These are phyloP conservation scores for Aix galericulata DNA, from an alignment of 2,113 vertebrate genomes.

Conservation along the genomic window DNA sequence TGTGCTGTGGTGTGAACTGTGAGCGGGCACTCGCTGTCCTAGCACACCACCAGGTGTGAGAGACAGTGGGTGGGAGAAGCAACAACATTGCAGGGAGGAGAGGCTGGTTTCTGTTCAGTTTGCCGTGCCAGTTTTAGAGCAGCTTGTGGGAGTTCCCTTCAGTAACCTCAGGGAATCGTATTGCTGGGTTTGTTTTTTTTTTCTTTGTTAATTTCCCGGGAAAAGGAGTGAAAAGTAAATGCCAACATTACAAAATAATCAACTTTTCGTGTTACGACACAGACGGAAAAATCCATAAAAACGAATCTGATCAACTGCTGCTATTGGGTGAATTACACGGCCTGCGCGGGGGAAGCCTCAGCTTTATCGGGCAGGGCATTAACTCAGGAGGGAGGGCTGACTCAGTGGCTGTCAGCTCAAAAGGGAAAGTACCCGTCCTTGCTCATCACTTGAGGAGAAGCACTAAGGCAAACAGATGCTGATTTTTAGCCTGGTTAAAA, in stretches of 20 bases:
- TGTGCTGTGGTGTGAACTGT: background rate
- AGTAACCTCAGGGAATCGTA: background rate
- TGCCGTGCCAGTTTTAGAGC: conserved; percentile 13
- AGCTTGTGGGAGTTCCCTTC: background rate
- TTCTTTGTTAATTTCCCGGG: background rate
- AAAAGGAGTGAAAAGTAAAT: background rate
- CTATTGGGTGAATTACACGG: background rate
- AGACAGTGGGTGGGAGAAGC: conserved; percentile 28
- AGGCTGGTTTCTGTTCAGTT: background rate
- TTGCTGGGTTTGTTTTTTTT: background rate
- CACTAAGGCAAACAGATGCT: background rate
- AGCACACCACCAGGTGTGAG: conserved; percentile 2
- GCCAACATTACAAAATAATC: background rate
- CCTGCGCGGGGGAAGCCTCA: background rate
- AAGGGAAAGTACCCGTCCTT: background rate
- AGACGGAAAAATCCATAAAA: background rate
- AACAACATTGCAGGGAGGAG: background rate
- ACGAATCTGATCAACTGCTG: background rate
- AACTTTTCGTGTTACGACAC: background rate
- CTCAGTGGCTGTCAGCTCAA: background rate
- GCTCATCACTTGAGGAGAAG: background rate
- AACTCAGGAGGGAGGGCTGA: background rate
- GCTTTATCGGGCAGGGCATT: background rate
- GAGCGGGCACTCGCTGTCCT: background rate
- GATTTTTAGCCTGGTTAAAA: background rate